Conservation (phyloP, 2,113 vertebrate species). For the Podarcis muralis region DNA sequence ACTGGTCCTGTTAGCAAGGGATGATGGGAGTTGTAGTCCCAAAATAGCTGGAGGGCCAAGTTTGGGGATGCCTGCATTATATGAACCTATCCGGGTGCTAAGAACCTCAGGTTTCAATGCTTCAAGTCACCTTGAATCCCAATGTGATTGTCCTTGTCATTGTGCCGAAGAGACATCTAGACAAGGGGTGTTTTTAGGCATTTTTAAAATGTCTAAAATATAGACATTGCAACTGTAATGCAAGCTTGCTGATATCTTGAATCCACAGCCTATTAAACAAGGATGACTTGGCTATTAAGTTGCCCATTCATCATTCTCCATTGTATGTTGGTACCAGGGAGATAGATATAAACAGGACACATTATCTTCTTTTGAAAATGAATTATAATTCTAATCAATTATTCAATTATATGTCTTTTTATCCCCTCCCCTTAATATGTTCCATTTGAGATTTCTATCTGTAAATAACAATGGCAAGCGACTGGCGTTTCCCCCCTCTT, state of each 20-base stretch:
- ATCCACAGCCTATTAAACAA: conserved; percentile 30
- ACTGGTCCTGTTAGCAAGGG: too few relatives aligned
- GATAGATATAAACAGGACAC: conserved; percentile 28
- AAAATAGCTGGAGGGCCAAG: too few relatives aligned
- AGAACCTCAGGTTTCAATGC: too few relatives aligned
- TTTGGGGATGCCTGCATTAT: too few relatives aligned
- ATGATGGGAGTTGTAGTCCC: too few relatives aligned
- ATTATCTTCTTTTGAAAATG: conserved; percentile 42
- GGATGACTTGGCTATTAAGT: conserved; percentile 47
- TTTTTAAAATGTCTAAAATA: too few relatives aligned
- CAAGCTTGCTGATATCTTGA: background rate
- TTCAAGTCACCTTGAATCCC: too few relatives aligned
- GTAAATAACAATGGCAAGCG: conserved; percentile 43
- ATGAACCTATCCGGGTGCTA: too few relatives aligned
- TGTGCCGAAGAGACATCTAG: too few relatives aligned
- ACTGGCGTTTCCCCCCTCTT: conserved; percentile 19
- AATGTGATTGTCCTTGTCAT: background rate
- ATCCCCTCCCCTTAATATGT: conserved; percentile 37
- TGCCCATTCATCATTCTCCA: conserved; percentile 4
- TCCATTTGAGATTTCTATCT: conserved; percentile 41
- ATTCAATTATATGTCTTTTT: conserved; percentile 51
- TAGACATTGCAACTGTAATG: background rate
- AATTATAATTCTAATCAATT: conserved; percentile 65
- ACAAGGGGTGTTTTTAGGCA: too few relatives aligned
- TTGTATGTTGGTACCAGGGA: conserved; percentile 19